phyloP scores from a whole-genome alignment of 1,140 invertebrate genomes.

The Zaprionus tsacasi region DNA sequence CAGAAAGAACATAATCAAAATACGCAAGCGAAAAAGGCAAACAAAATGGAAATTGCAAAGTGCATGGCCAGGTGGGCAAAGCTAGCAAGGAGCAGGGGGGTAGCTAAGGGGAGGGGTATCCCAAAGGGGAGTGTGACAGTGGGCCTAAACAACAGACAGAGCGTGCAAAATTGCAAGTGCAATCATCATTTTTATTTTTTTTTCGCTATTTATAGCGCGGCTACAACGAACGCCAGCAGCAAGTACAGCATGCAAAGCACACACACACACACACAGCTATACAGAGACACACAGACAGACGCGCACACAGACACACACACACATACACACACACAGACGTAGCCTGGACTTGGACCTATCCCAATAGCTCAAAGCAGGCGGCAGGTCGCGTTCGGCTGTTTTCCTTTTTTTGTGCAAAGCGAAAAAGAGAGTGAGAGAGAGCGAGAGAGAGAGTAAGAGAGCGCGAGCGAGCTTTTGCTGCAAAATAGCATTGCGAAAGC shows the following conservation, averaged over 20 bases:
- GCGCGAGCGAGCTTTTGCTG: conserved; percentile 32
- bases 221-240: conserved; percentile 15
- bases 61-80: conserved; percentile 29
- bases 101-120: not conserved
- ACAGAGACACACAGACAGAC: conserved; percentile 8
- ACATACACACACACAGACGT: conserved; percentile 9
- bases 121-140: not conserved
- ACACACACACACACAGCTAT: conserved; percentile 9
- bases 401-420: conserved; percentile 51
- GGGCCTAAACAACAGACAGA: conserved; percentile 24
- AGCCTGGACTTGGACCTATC: conserved; percentile 75
- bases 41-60: conserved; percentile 39
- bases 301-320: conserved; percentile 9
- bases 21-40: conserved; percentile 48
- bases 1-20: conserved; percentile 51
- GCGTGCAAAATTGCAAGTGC: conserved; percentile 35
- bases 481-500: conserved; percentile 21
- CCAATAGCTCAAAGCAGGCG: conserved; percentile 61
- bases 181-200: conserved; percentile 25
- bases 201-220: conserved; percentile 39
- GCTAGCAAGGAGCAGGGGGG: not conserved
- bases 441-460: not conserved
- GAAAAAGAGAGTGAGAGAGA: conserved; percentile 31
- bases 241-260: conserved; percentile 14
- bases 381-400: conserved; percentile 62